Conservation (phyloP, 2,888 invertebrate genomes). For the Pollenia angustigena region DNA sequence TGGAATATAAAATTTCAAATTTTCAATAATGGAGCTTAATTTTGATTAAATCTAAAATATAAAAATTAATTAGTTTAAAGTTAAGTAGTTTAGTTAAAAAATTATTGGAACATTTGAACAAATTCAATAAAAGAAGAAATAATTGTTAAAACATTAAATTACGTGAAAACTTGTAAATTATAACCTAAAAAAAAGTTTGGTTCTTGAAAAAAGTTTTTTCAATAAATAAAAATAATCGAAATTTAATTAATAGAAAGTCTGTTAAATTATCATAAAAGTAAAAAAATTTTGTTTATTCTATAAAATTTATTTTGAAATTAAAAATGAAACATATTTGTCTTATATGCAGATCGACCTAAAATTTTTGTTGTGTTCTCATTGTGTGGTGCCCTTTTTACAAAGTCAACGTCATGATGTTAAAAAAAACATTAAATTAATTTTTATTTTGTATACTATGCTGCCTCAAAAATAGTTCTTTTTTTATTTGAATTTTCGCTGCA, state of each 20-base stretch:
- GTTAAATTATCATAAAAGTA: not conserved
- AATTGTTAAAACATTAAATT: slow-evolving; percentile 23
- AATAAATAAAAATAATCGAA: no score
- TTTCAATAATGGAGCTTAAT: slow-evolving; percentile 9
- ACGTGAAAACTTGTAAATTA: slow-evolving; percentile 52
- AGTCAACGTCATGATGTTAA: slow-evolving; percentile 63
- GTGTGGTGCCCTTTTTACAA: slow-evolving; percentile 66
- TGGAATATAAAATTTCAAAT: slow-evolving; percentile 33
- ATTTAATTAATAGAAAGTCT: no score
- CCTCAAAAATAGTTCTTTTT: slow-evolving; percentile 27
- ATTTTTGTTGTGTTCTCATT: slow-evolving; percentile 2
- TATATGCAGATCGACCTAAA: slow-evolving; percentile 9
- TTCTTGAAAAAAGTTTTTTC: no score
- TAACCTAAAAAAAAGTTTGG: slow-evolving; percentile 61
- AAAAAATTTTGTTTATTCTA: not conserved
- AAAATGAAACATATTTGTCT: slow-evolving; percentile 27
- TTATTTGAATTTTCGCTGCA: slow-evolving; percentile 37
- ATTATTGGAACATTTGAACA: slow-evolving; percentile 27
- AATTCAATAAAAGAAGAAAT: not conserved
- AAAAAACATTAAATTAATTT: slow-evolving; percentile 46
- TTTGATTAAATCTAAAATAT: not conserved
- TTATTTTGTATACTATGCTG: slow-evolving; percentile 20
- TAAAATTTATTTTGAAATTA: not conserved
- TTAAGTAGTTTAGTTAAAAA: slow-evolving; percentile 50
- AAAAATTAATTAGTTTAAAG: slow-evolving; percentile 48